Percentiles rank a stretch among this genome's conserved stretches.
Conservation (phyloP, 2,113 vertebrate genomes). For the Tachysurus vachellii region DNA sequence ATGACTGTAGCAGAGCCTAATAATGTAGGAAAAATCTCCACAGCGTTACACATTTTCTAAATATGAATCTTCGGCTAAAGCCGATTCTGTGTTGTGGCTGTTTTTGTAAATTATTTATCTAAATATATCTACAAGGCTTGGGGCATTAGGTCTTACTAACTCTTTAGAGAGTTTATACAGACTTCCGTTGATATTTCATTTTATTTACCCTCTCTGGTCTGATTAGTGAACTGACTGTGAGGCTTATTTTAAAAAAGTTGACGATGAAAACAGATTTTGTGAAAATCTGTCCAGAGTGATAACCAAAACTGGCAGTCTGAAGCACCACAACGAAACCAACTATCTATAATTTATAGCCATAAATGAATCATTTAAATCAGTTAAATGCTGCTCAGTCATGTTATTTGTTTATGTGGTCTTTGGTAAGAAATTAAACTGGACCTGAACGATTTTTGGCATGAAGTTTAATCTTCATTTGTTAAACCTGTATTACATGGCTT, state of each 20-base stretch:
- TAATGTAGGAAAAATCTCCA: not conserved
- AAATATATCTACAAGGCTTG: not conserved
- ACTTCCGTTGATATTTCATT: not conserved
- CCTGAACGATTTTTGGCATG: not conserved
- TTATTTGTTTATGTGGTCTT: not conserved
- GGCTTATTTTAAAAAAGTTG: not conserved
- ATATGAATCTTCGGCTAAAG: not conserved
- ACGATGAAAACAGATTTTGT: not conserved
- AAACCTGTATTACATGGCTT: not conserved
- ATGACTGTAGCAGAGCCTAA: not conserved
- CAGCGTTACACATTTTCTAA: not conserved
- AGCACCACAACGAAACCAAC: not conserved
- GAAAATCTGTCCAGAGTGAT: not conserved
- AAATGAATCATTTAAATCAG: not conserved
- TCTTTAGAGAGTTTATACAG: not conserved
- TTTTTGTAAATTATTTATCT: conserved; percentile 4
- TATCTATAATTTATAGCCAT: not conserved
- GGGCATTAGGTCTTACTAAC: not conserved
- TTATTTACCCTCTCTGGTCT: not conserved
- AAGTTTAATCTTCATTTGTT: not conserved
- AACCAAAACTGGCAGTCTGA: not conserved
- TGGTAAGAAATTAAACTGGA: not conserved
- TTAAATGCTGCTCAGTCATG: not conserved
- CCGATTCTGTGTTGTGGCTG: not conserved
- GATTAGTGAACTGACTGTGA: not conserved